Evolutionary conservation across 2,888 invertebrate species (phyloP).

Genomic region (Spodoptera picta): DNA sequence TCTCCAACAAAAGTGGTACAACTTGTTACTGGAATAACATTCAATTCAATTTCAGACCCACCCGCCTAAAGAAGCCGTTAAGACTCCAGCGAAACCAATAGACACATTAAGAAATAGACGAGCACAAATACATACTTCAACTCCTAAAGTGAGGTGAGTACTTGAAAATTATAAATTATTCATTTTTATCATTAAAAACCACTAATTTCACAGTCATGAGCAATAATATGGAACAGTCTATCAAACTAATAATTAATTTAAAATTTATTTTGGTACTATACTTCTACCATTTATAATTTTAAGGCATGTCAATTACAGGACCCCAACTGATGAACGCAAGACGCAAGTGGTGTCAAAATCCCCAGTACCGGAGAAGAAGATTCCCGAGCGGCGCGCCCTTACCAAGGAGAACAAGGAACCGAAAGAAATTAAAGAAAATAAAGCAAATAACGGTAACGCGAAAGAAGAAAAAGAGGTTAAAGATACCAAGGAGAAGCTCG

Average conservation of each 20-base stretch:
- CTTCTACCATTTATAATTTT: too few relatives aligned
- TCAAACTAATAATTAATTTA: too few relatives aligned
- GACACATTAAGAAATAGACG: conserved; percentile 70
- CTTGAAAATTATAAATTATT: too few relatives aligned
- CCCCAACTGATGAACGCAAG: conserved; percentile 73
- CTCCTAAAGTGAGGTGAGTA: conserved; percentile 77
- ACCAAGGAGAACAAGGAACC: conserved; percentile 82
- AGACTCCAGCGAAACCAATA: conserved; percentile 65
- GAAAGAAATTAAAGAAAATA: conserved; percentile 74
- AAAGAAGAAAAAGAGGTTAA: conserved; percentile 65
- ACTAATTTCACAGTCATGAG: too few relatives aligned
- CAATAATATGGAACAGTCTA: too few relatives aligned
- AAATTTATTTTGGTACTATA: too few relatives aligned
- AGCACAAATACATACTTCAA: conserved; percentile 76
- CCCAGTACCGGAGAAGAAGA: conserved; percentile 68
- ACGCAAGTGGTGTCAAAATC: conserved; percentile 54
- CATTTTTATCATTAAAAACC: too few relatives aligned
- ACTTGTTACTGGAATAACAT: too few relatives aligned
- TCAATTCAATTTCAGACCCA: conserved; percentile 72
- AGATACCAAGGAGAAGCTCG: conserved; percentile 62
- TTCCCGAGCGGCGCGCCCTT: conserved; percentile 65
- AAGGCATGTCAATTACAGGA: conserved; percentile 51
- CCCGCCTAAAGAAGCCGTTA: conserved; percentile 67
- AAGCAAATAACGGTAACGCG: conserved; percentile 57
- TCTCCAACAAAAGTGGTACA: too few relatives aligned